A percentile compares a stretch with the other conserved stretches of the same genome.
Conservation (phyloP, 2,797 vertebrate species). For the Onychomys leucogaster region DNA sequence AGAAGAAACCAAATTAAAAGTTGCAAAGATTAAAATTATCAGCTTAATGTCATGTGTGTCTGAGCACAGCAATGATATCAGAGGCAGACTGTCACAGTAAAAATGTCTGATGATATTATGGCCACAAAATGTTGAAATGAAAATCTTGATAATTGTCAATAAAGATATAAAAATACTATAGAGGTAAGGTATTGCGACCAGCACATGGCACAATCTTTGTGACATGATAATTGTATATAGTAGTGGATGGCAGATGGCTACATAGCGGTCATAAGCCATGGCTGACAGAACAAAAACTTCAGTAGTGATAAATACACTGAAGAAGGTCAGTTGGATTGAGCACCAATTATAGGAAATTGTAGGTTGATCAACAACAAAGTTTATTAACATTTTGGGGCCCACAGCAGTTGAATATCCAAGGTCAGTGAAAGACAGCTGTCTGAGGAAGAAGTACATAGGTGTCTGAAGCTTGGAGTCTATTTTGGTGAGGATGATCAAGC, state of each 20-base stretch:
- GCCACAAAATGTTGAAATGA: slow-evolving; percentile 45
- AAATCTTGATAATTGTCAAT: background rate
- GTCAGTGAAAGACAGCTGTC: slow-evolving; percentile 56
- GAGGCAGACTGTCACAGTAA: slow-evolving; percentile 55
- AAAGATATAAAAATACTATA: slow-evolving; percentile 35
- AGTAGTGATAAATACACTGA: slow-evolving; percentile 42
- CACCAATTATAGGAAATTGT: slow-evolving; percentile 28
- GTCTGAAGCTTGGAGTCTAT: slow-evolving; percentile 53
- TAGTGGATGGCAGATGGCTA: slow-evolving; percentile 65
- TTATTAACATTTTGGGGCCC: slow-evolving; percentile 51
- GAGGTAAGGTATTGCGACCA: background rate
- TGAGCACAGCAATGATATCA: slow-evolving; percentile 64
- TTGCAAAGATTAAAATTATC: slow-evolving; percentile 44
- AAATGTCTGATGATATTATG: slow-evolving; percentile 60
- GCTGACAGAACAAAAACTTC: slow-evolving; percentile 60
- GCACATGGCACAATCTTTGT: background rate
- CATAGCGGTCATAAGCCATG: slow-evolving; percentile 62
- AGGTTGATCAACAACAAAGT: background rate
- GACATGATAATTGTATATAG: slow-evolving; percentile 58
- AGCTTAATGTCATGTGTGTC: slow-evolving; percentile 20
- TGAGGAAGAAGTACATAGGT: slow-evolving; percentile 71
- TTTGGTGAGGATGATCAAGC: slow-evolving; percentile 63
- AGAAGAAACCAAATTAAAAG: slow-evolving; percentile 58
- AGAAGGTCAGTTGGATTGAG: slow-evolving; percentile 33
- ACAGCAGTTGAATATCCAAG: slow-evolving; percentile 60